Conservation (phyloP, 1,140 invertebrate genomes). For the Drosophila trapezifrons region DNA sequence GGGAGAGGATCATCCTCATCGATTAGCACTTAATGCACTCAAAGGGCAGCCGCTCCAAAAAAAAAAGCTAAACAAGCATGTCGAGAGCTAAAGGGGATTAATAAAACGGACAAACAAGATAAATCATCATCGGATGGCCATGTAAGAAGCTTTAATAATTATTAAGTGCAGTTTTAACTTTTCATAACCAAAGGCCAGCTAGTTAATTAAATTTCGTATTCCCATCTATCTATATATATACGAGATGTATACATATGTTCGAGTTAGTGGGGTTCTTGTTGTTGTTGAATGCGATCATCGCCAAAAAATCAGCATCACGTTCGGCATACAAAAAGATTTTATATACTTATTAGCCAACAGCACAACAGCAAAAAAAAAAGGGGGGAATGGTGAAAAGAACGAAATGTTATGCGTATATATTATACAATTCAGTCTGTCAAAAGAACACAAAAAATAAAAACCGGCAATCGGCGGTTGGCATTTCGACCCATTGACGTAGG, state of each 20-base stretch:
- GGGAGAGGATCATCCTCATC: conserved; percentile 1
- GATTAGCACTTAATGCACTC: conserved; percentile 31
- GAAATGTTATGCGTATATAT: conserved; percentile 76
- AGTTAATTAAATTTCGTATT: conserved; percentile 73
- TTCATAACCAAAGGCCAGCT: conserved; percentile 65
- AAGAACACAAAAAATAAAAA: conserved; percentile 26
- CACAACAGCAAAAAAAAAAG: conserved; percentile 33
- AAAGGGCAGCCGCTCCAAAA: conserved; percentile 12
- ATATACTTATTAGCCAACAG: conserved; percentile 64
- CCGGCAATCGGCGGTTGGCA: conserved; percentile 25
- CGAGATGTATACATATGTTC: conserved; percentile 10
- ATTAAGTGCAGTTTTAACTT: conserved; percentile 42
- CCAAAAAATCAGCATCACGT: conserved; percentile 76
- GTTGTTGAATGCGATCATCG: conserved; percentile 72
- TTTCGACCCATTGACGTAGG: conserved; percentile 54
- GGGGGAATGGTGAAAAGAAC: conserved; percentile 63
- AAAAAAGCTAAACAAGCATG: conserved; percentile 7
- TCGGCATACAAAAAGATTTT: conserved; percentile 67
- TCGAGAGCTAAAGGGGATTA: conserved; percentile 2
- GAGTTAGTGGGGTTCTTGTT: conserved; percentile 20
- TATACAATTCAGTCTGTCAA: conserved; percentile 61
- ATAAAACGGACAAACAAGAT: conserved; percentile 39
- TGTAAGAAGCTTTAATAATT: conserved; percentile 53
- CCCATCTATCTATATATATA: conserved; percentile 5
- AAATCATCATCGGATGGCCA: conserved; percentile 36